Percentiles rank a stretch among this genome's conserved stretches.
Evolutionary conservation across 2,113 vertebrate species (phyloP).

Genomic region (Pelobates fuscus): DNA sequence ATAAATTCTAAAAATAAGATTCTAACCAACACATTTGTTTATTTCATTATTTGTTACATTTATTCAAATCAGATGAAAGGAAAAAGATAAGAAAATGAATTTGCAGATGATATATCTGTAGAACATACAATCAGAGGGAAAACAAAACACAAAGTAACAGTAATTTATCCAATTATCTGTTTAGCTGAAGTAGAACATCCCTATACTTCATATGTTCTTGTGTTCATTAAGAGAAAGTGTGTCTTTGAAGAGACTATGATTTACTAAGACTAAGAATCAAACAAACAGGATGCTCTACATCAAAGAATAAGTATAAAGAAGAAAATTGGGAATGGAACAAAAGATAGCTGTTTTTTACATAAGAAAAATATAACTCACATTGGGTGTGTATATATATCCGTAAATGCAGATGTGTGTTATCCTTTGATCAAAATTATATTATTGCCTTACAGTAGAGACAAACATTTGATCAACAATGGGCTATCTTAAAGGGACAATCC

Average conservation of each 20-base stretch:
- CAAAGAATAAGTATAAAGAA: constrained; percentile 3
- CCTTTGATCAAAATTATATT: no score
- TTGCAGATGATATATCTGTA: not conserved
- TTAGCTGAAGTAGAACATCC: not conserved
- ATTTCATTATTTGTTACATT: not conserved
- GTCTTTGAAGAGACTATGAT: constrained; percentile 6
- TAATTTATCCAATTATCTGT: not conserved
- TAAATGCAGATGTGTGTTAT: no score
- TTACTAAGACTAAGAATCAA: not conserved
- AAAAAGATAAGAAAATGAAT: not conserved
- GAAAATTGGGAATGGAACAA: not conserved
- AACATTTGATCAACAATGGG: no score
- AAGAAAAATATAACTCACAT: no score
- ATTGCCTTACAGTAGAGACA: no score
- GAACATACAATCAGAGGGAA: not conserved
- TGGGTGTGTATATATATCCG: no score
- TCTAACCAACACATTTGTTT: not conserved
- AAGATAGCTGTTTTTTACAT: no score
- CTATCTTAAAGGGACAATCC: no score
- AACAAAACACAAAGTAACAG: not conserved
- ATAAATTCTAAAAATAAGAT: no score
- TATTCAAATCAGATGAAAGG: not conserved
- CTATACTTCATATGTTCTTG: not conserved
- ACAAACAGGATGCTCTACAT: constrained; percentile 4
- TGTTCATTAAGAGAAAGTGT: constrained; percentile 3